Evolutionary conservation across 2,113 vertebrate genomes (phyloP), one percentile per base, ranked within the genome.

Genomic region (Rhodinocichla rosea): DNA sequence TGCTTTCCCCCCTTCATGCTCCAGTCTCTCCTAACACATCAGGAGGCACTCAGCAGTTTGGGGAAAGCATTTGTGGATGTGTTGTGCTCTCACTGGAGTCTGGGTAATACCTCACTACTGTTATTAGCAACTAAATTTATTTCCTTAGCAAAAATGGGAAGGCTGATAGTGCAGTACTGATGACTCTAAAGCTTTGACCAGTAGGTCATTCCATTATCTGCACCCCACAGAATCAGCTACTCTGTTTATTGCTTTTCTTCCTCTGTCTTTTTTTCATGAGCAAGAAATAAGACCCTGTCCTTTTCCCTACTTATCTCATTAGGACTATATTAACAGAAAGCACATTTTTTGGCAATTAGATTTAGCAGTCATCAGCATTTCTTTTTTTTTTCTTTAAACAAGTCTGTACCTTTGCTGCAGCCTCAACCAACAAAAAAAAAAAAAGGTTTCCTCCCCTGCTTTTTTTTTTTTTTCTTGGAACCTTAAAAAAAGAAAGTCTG

Each of bases 231-330:
- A 93, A 90, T 60, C 60, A 71, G 67, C 32, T n/a, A 20, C 30
- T 47, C 26, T 75, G 55, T 62, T 89, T 71, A 60, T 90, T 89
- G 40, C 80, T 90, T 92, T 94, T 87, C 78, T 90, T 90, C 49
- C 37, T 60, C 59, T 64, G 55, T 42, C 35, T 93, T 87, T 53
- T 95, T 93, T 91, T 83, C 86, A 70, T 42, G 55, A 89, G 71
- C 57, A 94, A 95, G 74, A 93, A 96, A 87, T 80, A 95, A 96
- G 77, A 95, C 86, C 89, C 69, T 97, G 87, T 92, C 84, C 92
- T 98, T 97, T 96, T 87, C 57, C 96, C 95, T 90, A 91, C 93
- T 97, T 97, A 92, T 92, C 96, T 97, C 96, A 93, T 94, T 95
- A 97, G 70, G 92, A 55, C 95, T 96, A 83, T 97, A 96, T 97